Base-by-base conservation (phyloP, 2,888 invertebrate genomes). In the Drosophila imparisetae region DNA sequence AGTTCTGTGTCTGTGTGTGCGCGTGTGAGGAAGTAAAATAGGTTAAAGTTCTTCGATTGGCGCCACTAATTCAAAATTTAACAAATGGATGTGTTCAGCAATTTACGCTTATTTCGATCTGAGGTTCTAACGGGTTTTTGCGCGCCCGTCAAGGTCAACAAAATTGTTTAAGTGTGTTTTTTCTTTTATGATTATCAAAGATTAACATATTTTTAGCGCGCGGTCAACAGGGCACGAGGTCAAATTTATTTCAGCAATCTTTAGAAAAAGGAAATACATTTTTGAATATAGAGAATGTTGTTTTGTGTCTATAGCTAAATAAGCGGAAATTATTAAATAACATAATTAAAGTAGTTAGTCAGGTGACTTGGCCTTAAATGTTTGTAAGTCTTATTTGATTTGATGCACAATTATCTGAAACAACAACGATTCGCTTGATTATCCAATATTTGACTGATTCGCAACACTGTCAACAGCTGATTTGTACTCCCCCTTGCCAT, bases 171-270 rank as follows among this genome's bases (percentile, higher is more conserved):
- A 34, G 18, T 55, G 18, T 27, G 2, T 21, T 34, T 48, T 52
- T 18, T 18, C 21, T 13, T 18, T 27, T 36, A 18, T 60, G 42
- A 13, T 60, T 40, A 2, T 30, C 21, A 27, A 59, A 71, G 83
- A 83, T 82, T 86, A 89, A 77, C 73, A 77, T 61, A 87, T 72
- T 81, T 73, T 83, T 65, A 52, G 68, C 68, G 65, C 52, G 74
- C 72, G 90, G 88, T 90, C 90, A 90, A 84, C 90, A 86, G 86
- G 86, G 90, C 90, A 89, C 90, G 90, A 86, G 86, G 90, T 81
- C 66, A 81, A 71, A 73, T 74, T 66, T 50, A 10, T 52, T 72
- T 73, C 54, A 71, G 45, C 62, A 49, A 55, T 67, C 64, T 69
- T 74, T 67, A 62, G 69, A 62, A 71, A 86, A 81, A 90, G 80